Base-by-base conservation (phyloP, 2,797 vertebrate genomes). In the Avahi laniger region DNA sequence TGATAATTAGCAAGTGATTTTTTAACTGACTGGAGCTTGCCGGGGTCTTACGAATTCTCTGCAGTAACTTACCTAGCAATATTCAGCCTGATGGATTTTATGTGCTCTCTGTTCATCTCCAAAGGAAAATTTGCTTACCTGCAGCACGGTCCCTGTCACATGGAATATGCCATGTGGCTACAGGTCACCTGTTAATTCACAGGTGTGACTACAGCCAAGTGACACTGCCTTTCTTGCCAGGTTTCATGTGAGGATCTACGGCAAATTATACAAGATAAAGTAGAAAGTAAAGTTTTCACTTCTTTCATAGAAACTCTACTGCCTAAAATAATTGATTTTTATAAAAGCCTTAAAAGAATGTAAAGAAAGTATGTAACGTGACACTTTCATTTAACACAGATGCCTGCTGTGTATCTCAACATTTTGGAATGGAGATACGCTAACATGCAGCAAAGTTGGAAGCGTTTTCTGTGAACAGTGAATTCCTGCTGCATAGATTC, bases 121-220 rank as follows among this genome's bases (percentile, higher is more conserved):
- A 9, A 4, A 33, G 43, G 65, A 33, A 9, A 69, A 1, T 28
- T 2, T 30, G 48, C 54, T 8, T 28, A 6, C 0, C 18, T 9
- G 14, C 4, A 4, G 63, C 11, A 0, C 13, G 26, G 14, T 9
- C 3, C 1, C 1, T 2, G 38, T 43, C 46, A 26, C 12, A 1
- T 0, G 7, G 54, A 20, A 24, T 5, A 24, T 5, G 10, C 9
- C 10, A 0, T 0, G 5, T 6, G 35, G 6, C 9, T 13, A 0
- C 0, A 4, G 4, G 33, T 26, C 41, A 7, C 15, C 30, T 8
- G 1, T 11, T 15, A 7, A 2, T 11, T 61, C 38, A 24, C 30
- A 22, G 52, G 69, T 11, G 9, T n/a, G 6, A 15, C 0, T 18
- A 35, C 10, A 35, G 63, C 48, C 76, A 17, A 2, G 22, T 22